Evolutionary conservation across 2,888 invertebrate species (phyloP).

Genomic region (Monopis laevigella): DNA sequence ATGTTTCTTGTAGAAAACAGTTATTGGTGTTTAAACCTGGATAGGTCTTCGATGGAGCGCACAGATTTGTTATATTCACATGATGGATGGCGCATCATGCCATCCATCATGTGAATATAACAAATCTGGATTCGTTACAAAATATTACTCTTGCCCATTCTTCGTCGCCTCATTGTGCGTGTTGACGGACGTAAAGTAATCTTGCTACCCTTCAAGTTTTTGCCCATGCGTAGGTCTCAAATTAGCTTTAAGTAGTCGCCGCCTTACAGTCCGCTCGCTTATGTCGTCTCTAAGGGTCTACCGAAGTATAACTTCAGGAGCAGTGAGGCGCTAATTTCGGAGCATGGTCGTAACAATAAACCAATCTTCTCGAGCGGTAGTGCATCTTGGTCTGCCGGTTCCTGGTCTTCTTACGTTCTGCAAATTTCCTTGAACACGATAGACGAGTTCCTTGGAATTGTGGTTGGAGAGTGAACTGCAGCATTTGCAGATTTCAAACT

Average conservation of each 20-base stretch:
- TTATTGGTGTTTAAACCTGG: too few species aligned
- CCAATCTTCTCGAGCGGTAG: neutral
- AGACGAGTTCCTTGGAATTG: too few species aligned
- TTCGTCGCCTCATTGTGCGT: constrained; percentile 27
- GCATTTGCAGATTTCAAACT: too few species aligned
- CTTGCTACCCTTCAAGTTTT: neutral
- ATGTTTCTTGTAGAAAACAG: too few species aligned
- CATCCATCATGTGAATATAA: too few species aligned
- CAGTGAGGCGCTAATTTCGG: neutral
- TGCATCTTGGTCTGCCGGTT: neutral
- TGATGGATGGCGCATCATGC: too few species aligned
- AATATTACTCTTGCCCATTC: constrained; percentile 22
- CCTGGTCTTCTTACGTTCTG: neutral
- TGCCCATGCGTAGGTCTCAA: neutral
- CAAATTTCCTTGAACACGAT: too few species aligned
- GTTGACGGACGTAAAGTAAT: constrained; percentile 40
- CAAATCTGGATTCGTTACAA: too few species aligned
- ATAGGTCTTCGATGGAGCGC: too few species aligned
- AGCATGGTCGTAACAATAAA: too few species aligned
- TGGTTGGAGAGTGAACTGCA: too few species aligned
- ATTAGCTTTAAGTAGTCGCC: neutral
- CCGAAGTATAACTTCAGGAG: neutral
- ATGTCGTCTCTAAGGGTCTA: neutral
- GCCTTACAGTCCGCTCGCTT: neutral
- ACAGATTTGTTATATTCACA: too few species aligned